Conservation (phyloP, 2,888 invertebrate genomes). For the Nymphalis urticae region DNA sequence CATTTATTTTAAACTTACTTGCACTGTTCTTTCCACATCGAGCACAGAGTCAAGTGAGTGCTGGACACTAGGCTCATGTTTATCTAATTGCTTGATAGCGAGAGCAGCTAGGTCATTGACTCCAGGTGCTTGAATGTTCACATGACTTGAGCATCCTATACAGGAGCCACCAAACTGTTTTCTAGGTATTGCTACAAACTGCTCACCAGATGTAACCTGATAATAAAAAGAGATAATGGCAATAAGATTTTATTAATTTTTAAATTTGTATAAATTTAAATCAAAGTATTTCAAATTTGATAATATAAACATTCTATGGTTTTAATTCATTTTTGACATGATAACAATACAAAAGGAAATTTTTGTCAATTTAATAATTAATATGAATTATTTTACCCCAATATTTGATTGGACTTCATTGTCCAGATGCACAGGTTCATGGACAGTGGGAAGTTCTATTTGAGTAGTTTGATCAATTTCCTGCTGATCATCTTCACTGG, state of each 20-base stretch:
- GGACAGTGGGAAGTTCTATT: constrained; percentile 42
- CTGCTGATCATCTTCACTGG: constrained; percentile 36
- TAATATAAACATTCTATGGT: too few species aligned
- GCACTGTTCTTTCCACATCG: constrained; percentile 81
- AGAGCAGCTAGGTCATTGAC: constrained; percentile 71
- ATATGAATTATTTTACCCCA: constrained; percentile 51
- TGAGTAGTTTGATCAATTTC: constrained; percentile 36
- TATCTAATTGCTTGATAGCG: constrained; percentile 74
- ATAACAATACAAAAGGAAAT: too few species aligned
- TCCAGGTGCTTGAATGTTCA: constrained; percentile 76
- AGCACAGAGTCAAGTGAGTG: constrained; percentile 72
- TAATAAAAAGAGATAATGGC: constrained; percentile 35
- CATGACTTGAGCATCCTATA: constrained; percentile 76
- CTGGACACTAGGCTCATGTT: constrained; percentile 57
- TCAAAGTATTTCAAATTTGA: not conserved
- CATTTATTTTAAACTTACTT: constrained; percentile 51
- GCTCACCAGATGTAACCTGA: constrained; percentile 75
- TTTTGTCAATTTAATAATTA: not conserved
- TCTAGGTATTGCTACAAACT: constrained; percentile 74
- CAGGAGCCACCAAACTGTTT: constrained; percentile 60
- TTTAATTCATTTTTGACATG: too few species aligned
- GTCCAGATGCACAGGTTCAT: constrained; percentile 58
- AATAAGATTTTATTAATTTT: not conserved
- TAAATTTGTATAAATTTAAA: too few species aligned
- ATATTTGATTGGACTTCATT: constrained; percentile 67